phyloP scores from a whole-genome alignment of 2,113 vertebrate genomes.

The Sphaerodactylus townsendi region DNA sequence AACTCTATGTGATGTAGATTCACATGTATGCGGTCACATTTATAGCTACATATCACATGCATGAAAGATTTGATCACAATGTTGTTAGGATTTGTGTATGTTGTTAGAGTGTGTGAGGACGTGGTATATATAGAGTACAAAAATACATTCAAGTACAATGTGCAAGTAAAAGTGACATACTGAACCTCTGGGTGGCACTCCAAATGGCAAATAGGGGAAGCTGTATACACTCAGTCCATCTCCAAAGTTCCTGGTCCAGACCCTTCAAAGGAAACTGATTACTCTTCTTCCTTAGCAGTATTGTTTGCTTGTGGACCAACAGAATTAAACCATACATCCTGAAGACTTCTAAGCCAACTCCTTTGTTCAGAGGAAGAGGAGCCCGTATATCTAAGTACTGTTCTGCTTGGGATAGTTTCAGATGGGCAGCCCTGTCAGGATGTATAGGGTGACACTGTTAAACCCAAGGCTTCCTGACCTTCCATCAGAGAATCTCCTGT shows the following conservation, averaged over 20 bases:
- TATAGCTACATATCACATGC: too few species aligned
- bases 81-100: too few species aligned
- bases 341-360: too few species aligned
- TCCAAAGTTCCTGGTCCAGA: neutral
- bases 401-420: too few species aligned
- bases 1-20: too few species aligned
- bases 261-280: neutral
- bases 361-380: neutral
- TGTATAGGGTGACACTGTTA: neutral
- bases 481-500: neutral
- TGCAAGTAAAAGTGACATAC: neutral
- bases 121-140: too few species aligned
- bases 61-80: too few species aligned
- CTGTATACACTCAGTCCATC: neutral
- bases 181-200: constrained; percentile 2
- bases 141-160: neutral
- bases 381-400: neutral
- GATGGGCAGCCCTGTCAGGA: too few species aligned
- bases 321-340: neutral
- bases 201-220: neutral
- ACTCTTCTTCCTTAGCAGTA: neutral
- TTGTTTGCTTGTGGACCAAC: neutral
- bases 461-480: neutral
- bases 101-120: neutral
- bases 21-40: too few species aligned